Percentiles rank a stretch among this genome's conserved stretches.
phyloP scores from a whole-genome alignment of 1,140 invertebrate species.

The Ctenoplectra terminalis region DNA sequence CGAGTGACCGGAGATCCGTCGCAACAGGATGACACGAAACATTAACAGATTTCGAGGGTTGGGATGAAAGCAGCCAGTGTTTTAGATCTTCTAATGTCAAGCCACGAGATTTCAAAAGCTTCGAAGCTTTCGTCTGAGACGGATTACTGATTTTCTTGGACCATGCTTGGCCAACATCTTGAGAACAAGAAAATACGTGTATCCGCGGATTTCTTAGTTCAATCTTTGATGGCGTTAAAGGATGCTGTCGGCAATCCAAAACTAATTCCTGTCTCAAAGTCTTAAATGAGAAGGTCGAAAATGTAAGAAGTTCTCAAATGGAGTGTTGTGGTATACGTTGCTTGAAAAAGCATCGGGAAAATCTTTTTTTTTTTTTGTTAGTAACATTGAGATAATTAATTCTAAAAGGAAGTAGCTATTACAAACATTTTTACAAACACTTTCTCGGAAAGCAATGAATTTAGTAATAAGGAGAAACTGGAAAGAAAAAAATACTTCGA shows the following conservation, averaged over 20 bases:
- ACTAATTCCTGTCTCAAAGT: not conserved
- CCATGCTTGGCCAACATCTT: constrained; percentile 13
- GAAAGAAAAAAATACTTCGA: no score
- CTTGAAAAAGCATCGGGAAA: no score
- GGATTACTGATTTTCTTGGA: constrained; percentile 65
- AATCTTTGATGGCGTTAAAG: constrained; percentile 15
- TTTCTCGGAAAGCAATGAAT: no score
- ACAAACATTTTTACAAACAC: no score
- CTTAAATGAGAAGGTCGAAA: not conserved
- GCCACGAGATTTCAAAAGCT: constrained; percentile 19
- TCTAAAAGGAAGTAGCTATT: no score
- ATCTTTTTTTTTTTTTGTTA: no score
- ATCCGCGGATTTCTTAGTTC: constrained; percentile 19
- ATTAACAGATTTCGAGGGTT: constrained; percentile 25
- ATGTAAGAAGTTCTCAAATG: not conserved
- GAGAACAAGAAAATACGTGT: not conserved
- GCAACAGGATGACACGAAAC: not conserved
- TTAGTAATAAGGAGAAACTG: no score
- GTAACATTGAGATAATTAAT: no score
- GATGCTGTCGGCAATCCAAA: not conserved
- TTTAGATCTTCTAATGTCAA: constrained; percentile 47
- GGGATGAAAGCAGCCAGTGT: constrained; percentile 59
- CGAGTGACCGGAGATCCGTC: not conserved
- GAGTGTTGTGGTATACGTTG: not conserved
- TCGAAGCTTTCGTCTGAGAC: constrained; percentile 56